phyloP scores from a whole-genome alignment of 2,113 vertebrate genomes.

The Isurus oxyrinchus region DNA sequence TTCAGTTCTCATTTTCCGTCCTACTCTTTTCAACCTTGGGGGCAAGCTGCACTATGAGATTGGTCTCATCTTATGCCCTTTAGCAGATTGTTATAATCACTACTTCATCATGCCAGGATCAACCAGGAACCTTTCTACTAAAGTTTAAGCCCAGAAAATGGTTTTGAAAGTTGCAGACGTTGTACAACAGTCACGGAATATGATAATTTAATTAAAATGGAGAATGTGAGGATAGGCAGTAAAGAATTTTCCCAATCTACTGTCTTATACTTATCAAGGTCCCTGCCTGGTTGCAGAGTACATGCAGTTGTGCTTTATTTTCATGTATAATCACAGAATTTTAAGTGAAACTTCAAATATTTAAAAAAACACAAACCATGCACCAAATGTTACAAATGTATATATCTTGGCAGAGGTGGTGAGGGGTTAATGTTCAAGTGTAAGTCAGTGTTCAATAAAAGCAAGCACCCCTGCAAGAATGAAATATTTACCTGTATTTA shows the following conservation, averaged over 20 bases:
- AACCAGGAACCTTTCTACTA: background rate
- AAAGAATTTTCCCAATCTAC: background rate
- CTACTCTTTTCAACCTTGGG: background rate
- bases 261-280: background rate
- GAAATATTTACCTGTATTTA: conserved; percentile 71
- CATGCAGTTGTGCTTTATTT: background rate
- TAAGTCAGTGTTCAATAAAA: background rate
- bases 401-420: background rate
- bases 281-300: no score
- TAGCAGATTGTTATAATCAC: background rate
- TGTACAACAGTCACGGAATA: background rate
- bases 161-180: background rate
- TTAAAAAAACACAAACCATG: background rate
- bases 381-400: background rate
- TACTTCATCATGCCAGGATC: background rate
- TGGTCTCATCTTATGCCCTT: background rate
- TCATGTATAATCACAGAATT: background rate
- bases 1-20: background rate
- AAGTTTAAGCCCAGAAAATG: background rate
- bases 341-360: background rate
- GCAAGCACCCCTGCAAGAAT: background rate
- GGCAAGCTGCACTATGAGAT: background rate
- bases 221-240: background rate
- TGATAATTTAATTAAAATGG: background rate
- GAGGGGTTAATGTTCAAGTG: background rate